Base-by-base conservation (phyloP, 2,113 vertebrate species). In the Neodon shergylaensis region DNA sequence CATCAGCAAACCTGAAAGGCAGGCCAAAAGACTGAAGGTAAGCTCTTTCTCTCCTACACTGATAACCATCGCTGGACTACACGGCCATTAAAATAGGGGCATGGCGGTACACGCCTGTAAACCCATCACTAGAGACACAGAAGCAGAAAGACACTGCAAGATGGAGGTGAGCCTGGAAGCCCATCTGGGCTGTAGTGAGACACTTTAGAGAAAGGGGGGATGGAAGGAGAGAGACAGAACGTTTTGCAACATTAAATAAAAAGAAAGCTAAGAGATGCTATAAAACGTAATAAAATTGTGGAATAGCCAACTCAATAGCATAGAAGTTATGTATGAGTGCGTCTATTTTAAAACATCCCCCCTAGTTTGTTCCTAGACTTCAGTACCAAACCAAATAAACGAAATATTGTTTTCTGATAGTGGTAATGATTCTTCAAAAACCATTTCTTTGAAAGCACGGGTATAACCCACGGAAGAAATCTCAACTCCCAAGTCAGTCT, bases 1-100 rank as follows among this genome's bases (percentile, higher is more conserved):
- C 82, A 92, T 91, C 14, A 52, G 79, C 26, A 83, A 88, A 93
- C 79, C 21, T 14, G 44, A 91, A 91, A 84, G 44, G 61, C 90
- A 88, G 79, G 82, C 44, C 36, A 76, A 36, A 85, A 70, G 21
- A 44, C 4, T 65, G 24, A 91, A 87, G 72, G 52, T 74, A 83
- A 31, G 28, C 91, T 7, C 39, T 39, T 81, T 63, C 78, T 36
- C 47, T 8, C 76, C 17, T 52, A 82, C 90, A 92, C 14, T 28
- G 61, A 49, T 33, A 74, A 47, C 63, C 26, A 91, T 1, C 86
- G 4, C 47, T 77, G 78, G 65, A 90, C n/a, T 74, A 14, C 12
- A 33, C 22, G 9, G n/a, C 52, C 36, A n/a, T 52, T 70, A 70
- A 52, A 52, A 52, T 54, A 5, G n/a, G 11, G 24, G 70, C 17